Conservation (phyloP, 2,113 vertebrate species). For the Castor canadensis region DNA sequence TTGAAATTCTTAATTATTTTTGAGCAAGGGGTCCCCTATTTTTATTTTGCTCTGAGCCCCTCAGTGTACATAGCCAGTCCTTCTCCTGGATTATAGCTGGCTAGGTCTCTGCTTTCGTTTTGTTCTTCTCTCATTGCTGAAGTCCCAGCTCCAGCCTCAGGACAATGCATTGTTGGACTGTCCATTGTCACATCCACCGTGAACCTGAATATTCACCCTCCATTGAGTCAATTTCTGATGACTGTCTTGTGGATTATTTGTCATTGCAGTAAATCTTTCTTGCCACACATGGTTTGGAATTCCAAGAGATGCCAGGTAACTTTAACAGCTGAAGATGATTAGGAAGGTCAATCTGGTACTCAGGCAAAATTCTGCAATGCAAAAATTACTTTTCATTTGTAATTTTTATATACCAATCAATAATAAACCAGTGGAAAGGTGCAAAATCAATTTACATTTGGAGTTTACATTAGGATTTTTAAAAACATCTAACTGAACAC, state of each 20-base stretch:
- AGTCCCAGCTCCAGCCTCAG: not conserved
- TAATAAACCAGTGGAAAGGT: conserved; percentile 22
- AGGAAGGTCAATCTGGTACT: not conserved
- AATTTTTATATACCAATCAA: conserved; percentile 32
- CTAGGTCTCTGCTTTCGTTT: not conserved
- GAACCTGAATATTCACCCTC: not conserved
- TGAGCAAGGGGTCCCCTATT: not conserved
- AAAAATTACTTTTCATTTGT: conserved; percentile 35
- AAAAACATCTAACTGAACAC: conserved; percentile 44
- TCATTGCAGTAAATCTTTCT: conserved; percentile 12
- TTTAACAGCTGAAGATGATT: not conserved
- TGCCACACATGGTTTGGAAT: not conserved
- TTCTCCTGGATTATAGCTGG: not conserved
- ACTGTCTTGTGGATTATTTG: not conserved
- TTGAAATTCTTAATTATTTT: not conserved
- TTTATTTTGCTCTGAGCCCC: not conserved
- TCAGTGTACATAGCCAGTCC: not conserved
- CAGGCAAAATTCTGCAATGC: not conserved
- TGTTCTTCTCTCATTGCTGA: not conserved
- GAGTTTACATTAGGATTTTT: conserved; percentile 38
- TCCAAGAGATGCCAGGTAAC: conserved; percentile 2
- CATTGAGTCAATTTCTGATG: not conserved
- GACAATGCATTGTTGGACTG: not conserved
- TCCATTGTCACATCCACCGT: not conserved
- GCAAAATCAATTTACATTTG: conserved; percentile 52